Evolutionary conservation across 2,113 vertebrate species (phyloP).

Genomic region (Trematomus loennbergii): DNA sequence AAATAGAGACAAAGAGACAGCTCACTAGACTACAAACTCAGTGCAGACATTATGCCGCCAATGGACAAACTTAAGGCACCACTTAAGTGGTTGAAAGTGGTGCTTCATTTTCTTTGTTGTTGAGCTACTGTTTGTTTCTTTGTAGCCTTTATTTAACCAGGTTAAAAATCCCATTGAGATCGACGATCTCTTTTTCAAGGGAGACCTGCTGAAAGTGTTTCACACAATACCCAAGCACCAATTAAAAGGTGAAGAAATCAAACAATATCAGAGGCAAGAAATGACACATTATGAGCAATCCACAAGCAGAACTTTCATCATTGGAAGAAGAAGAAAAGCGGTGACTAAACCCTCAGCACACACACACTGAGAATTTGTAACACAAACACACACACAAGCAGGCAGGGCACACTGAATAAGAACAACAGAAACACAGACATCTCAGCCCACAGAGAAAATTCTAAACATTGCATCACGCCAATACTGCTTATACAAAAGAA

Average conservation of each 20-base stretch:
- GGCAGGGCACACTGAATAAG: constrained; percentile 4
- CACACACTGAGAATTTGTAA: not conserved
- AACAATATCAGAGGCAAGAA: constrained; percentile 29
- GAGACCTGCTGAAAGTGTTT: constrained; percentile 4
- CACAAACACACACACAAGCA: not conserved
- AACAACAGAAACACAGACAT: constrained; percentile 16
- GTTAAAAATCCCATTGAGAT: too few species aligned
- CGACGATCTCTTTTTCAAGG: too few species aligned
- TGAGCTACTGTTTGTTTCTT: too few species aligned
- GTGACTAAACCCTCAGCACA: not conserved
- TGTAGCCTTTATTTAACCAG: too few species aligned
- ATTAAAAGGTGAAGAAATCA: constrained; percentile 27
- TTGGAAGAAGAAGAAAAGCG: constrained; percentile 22
- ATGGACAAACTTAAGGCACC: constrained; percentile 26
- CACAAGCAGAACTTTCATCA: constrained; percentile 24
- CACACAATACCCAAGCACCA: constrained; percentile 16
- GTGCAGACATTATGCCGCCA: constrained; percentile 30
- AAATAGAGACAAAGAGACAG: not conserved
- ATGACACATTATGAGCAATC: constrained; percentile 28
- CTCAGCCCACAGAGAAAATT: constrained; percentile 14
- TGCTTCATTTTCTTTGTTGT: constrained; percentile 44
- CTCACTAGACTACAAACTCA: constrained; percentile 5
- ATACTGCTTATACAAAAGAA: constrained; percentile 41
- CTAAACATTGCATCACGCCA: constrained; percentile 48
- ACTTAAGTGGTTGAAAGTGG: constrained; percentile 15